These are phyloP conservation scores for Abramis brama DNA, from an alignment of 2,113 vertebrate species.

Conservation along the genomic window DNA sequence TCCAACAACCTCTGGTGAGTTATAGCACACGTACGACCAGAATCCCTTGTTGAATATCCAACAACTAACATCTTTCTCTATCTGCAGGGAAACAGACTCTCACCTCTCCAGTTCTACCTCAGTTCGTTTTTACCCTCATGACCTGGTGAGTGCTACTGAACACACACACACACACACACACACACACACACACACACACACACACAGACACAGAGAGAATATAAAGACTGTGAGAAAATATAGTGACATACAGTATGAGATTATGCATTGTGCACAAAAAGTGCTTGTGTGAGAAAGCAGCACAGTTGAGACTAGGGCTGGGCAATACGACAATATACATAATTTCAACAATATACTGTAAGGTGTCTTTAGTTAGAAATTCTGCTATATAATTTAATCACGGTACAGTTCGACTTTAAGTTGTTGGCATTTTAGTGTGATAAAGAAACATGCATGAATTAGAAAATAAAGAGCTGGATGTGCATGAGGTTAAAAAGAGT, in stretches of 20 bases:
- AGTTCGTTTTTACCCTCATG: constrained; percentile 99
- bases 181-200: not conserved
- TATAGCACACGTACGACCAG: not conserved
- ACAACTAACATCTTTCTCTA: constrained; percentile 45
- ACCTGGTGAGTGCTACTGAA: constrained; percentile 86
- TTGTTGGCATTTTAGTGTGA: no score
- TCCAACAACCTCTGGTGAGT: constrained; percentile 96
- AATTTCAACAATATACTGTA: no score
- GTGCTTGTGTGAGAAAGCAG: not conserved
- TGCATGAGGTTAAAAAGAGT: no score
- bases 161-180: constrained; percentile 31
- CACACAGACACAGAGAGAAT: not conserved
- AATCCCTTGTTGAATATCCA: constrained; percentile 46
- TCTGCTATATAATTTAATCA: no score
- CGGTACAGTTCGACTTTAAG: no score
- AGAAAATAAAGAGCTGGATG: no score
- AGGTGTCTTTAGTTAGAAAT: no score
- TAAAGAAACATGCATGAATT: no score
- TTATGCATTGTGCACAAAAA: constrained; percentile 21
- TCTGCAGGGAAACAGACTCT: constrained; percentile 96
- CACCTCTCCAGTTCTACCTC: constrained; percentile 99
- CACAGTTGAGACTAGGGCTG: not conserved
- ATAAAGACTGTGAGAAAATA: not conserved
- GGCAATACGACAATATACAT: no score
- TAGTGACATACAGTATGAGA: not conserved